Evolutionary conservation across 2,888 invertebrate species (phyloP), one percentile per base, ranked within the genome.

Genomic region (Aspidiotus destructor): DNA sequence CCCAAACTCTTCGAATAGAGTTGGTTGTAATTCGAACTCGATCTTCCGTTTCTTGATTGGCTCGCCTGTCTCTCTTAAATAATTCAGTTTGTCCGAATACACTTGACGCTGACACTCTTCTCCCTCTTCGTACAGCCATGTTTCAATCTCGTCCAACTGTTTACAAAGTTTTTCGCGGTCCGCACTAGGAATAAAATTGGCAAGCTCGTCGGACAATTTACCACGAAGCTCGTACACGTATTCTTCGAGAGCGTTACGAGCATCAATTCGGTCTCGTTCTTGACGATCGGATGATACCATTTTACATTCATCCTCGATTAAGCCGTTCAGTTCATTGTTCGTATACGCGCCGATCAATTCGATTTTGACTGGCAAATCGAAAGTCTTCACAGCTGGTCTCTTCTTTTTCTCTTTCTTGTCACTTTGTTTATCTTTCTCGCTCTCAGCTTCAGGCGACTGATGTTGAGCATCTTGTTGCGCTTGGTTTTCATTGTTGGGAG

Each of bases 111-210:
- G 86, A 77, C 95, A 92, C 75, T 97, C 92, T 77, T 96, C 96
- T 6, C 99, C 99, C 70, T 90, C 90, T 75, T 96, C 97, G 75
- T 99, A 99, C 16, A 99, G 81, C 99, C 99, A 99, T 76, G 89
- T 87, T 79, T 98, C 98, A 74, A 94, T 88, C 17, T 87, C 84
- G 75, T 89, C 90, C 48, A 99, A 81, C 72, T 85, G 82, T 70
- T 79, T 77, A 44, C 72, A 70, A 44, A 73, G 72, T 40, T 71
- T 72, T 58, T 61, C 69, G 48, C 88, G 84, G 72, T 88, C 90
- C 11, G 81, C 78, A 68, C 89, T 88, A 1, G 84, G 80, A 28
- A 93, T 84, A 77, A 86, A 97, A 7, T 84, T 82, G 71, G 86
- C 86, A 64, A 92, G 80, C 52, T 87, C 82, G 71, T 86, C 88